These are phyloP conservation scores for Drosophila pseudoobscura DNA, from an alignment of 1,140 invertebrate genomes.

Conservation along the genomic window DNA sequence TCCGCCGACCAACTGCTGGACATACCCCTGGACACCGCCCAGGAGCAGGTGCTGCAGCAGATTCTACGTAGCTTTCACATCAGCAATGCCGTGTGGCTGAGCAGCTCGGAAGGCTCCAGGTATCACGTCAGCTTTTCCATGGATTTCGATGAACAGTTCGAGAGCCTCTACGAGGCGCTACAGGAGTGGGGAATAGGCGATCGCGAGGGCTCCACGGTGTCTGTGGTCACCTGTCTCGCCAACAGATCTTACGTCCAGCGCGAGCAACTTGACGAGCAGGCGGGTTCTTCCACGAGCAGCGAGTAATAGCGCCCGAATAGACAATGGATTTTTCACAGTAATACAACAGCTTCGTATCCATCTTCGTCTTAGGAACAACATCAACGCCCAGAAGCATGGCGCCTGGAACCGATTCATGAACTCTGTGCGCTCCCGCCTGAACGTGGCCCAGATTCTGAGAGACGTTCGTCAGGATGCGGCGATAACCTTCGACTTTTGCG, in stretches of 20 bases:
- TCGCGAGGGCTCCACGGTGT: constrained; percentile 81
- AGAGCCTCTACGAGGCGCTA: constrained; percentile 81
- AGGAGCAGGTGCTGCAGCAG: constrained; percentile 73
- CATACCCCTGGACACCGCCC: constrained; percentile 62
- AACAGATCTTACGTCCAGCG: constrained; percentile 55
- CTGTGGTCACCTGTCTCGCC: constrained; percentile 83
- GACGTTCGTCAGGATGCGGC: constrained; percentile 87
- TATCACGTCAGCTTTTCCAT: constrained; percentile 83
- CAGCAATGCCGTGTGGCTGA: constrained; percentile 71
- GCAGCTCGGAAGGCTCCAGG: constrained; percentile 59
- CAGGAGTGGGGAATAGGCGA: constrained; percentile 83
- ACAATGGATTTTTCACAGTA: background rate
- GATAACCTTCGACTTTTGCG: constrained; percentile 90
- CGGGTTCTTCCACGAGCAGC: constrained; percentile 13
- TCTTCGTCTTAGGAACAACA: constrained; percentile 34
- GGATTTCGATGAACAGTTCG: constrained; percentile 82
- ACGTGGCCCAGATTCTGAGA: constrained; percentile 89
- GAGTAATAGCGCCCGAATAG: constrained; percentile 33
- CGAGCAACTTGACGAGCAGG: constrained; percentile 21
- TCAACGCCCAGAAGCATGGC: constrained; percentile 71
- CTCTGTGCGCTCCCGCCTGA: constrained; percentile 86
- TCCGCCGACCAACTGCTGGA: constrained; percentile 21
- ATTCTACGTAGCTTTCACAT: constrained; percentile 77
- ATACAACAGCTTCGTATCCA: too few relatives aligned
- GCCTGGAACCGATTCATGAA: constrained; percentile 86